Percentiles rank a stretch among this genome's conserved stretches.
These are phyloP conservation scores for Nyleta sp. DNA, from an alignment of 2,888 invertebrate genomes.

Conservation along the genomic window DNA sequence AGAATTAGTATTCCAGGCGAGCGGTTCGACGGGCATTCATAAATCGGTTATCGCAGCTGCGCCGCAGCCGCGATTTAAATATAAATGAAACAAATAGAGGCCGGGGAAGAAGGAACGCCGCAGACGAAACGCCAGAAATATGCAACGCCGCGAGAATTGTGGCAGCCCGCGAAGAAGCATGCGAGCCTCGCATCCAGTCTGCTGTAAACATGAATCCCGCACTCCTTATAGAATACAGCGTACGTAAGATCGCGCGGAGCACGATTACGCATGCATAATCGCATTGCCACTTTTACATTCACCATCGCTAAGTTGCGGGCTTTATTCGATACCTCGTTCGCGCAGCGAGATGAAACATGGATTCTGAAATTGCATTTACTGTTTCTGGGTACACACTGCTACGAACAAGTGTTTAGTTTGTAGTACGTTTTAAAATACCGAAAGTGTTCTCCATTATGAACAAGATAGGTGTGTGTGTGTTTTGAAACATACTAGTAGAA, in stretches of 20 bases:
- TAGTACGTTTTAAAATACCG: too few relatives aligned
- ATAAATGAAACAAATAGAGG: slow-evolving; percentile 63
- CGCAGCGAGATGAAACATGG: too few relatives aligned
- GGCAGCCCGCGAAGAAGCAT: slow-evolving; percentile 56
- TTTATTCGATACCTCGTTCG: slow-evolving; percentile 21
- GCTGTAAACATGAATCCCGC: slow-evolving; percentile 16
- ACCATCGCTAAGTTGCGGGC: slow-evolving; percentile 4
- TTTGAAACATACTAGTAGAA: too few relatives aligned
- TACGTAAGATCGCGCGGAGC: slow-evolving; percentile 8
- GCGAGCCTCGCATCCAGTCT: slow-evolving; percentile 8
- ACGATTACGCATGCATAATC: slow-evolving; percentile 43
- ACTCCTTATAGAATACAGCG: slow-evolving; percentile 25
- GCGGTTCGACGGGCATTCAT: slow-evolving; percentile 43
- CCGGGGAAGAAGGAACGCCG: slow-evolving; percentile 30
- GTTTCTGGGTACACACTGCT: too few relatives aligned
- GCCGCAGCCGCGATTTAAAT: slow-evolving; percentile 57
- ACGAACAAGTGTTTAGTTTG: too few relatives aligned
- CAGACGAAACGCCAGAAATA: slow-evolving; percentile 67
- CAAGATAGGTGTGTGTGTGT: too few relatives aligned
- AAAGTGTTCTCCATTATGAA: too few relatives aligned
- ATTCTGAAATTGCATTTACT: too few relatives aligned
- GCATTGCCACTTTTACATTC: not conserved
- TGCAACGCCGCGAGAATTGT: slow-evolving; percentile 64
- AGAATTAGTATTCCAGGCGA: slow-evolving; percentile 55
- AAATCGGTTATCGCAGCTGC: slow-evolving; percentile 61